Base-by-base conservation (phyloP, 2,797 vertebrate species). In the Lagocephalus sceleratus region DNA sequence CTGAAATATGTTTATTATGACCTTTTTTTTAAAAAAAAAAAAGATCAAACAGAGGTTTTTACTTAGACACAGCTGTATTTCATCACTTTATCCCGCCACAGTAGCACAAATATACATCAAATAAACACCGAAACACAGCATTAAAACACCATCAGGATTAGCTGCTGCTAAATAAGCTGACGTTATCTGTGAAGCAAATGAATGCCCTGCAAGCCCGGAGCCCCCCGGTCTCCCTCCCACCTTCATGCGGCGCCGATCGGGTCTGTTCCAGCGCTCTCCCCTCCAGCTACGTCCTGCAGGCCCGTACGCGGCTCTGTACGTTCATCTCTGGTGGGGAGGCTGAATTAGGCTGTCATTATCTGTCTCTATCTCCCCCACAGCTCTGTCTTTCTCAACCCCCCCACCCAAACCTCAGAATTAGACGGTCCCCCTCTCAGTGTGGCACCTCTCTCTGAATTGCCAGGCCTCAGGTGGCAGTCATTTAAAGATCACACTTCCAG, bases 401-500 rank as follows among this genome's bases (percentile, higher is more conserved):
- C 57, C 42, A 54, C 35, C 6, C 45, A 45, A 47, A 40, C 40
- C 61, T 64, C 51, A 48, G 76, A 78, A 76, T 62, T 38, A 81
- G 78, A 68, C 73, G 68, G 73, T 3, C 51, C 78, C 38, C 49
- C 19, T 47, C 67, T 68, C 71, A 46, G 66, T 51, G 72, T 75
- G 71, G 66, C 70, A 80, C 80, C 73, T 64, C 68, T 65, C 69
- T 75, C 76, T 59, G 66, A 64, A 57, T 69, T 78, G 75, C 79
- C 71, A 84, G 84, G 84, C 89, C 89, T 90, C 88, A 88, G 89
- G 90, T 90, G 89, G 85, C 87, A 88, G 82, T 90, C 89, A 91
- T 90, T 91, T 92, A 89, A 90, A 91, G 87, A 91, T 91, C 90
- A 88, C 89, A 91, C 86, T 58, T 90, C 81, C 85, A 83, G 85